Conservation (phyloP, 2,113 vertebrate genomes). For the Cyanoliseus patagonus region DNA sequence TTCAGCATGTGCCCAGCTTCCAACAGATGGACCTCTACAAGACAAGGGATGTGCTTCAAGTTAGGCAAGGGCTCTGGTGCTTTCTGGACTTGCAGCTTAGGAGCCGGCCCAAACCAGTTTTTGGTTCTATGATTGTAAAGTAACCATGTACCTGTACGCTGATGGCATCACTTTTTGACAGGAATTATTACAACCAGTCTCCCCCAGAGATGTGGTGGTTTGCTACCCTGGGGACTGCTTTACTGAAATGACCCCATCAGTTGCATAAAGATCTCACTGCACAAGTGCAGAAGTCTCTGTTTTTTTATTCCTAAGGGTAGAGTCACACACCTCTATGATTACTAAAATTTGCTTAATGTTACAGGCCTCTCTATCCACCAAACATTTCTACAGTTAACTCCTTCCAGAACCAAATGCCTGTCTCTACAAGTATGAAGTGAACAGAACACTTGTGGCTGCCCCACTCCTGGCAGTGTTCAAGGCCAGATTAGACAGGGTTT, state of each 20-base stretch:
- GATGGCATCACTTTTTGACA: not conserved
- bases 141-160: accelerated
- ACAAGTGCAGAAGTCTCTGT: not conserved
- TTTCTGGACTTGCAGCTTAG: not conserved
- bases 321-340: not conserved
- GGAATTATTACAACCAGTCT: not conserved
- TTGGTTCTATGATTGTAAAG: not conserved
- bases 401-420: not conserved
- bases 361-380: not conserved
- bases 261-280: not conserved
- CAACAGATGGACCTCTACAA: not conserved
- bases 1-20: not conserved
- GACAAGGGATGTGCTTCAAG: not conserved
- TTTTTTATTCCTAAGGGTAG: not conserved
- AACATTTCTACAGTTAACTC: not conserved
- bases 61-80: not conserved
- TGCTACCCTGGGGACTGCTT: not conserved
- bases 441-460: accelerated
- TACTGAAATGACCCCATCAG: not conserved
- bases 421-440: accelerated
- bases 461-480: not conserved
- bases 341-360: not conserved
- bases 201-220: not conserved
- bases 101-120: not conserved
- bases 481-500: not conserved